A percentile compares a stretch with the other conserved stretches of the same genome.
phyloP scores from a whole-genome alignment of 2,888 invertebrate genomes.

The Cryptops parisi region DNA sequence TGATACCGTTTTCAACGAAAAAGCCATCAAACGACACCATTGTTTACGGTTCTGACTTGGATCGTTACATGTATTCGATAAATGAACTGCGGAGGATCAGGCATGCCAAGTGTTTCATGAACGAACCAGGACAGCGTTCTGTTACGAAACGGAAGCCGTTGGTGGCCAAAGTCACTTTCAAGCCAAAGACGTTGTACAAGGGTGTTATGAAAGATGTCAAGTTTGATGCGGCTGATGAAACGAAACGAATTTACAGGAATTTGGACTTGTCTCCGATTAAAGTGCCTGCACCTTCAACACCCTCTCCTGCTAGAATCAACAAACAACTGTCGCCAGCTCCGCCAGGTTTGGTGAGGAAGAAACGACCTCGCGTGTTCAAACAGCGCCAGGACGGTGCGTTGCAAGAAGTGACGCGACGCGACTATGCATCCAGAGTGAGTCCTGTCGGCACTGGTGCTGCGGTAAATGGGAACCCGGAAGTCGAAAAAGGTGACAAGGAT shows the following conservation, averaged over 20 bases:
- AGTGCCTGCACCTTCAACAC: not conserved
- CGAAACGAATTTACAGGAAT: not conserved
- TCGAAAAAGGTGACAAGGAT: not conserved
- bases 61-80: not conserved
- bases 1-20: no score
- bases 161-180: not conserved
- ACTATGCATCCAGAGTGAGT: not conserved
- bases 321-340: not conserved
- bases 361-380: not conserved
- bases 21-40: not conserved
- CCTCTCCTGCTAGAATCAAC: not conserved
- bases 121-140: not conserved
- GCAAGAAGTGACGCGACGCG: not conserved
- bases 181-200: not conserved
- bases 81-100: not conserved
- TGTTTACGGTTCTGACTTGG: not conserved
- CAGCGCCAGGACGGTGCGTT: not conserved
- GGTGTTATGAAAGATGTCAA: not conserved
- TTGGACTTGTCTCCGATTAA: not conserved
- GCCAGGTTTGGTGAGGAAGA: not conserved
- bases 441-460: not conserved
- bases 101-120: not conserved
- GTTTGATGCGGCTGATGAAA: no score
- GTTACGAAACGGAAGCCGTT: not conserved
- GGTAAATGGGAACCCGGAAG: not conserved